phyloP scores from a whole-genome alignment of 1,140 invertebrate species.

The Drosophila arawakana region DNA sequence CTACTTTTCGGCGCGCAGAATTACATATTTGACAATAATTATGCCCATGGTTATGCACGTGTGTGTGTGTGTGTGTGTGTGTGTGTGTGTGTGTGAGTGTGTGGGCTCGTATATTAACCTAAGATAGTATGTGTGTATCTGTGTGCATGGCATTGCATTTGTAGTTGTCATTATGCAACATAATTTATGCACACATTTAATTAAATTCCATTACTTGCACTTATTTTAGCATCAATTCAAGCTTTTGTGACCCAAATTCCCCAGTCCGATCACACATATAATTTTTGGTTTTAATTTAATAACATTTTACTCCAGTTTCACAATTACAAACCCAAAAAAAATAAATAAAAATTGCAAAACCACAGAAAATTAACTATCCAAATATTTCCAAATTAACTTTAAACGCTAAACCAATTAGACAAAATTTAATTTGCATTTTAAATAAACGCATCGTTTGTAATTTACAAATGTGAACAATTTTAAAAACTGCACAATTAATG shows the following conservation, averaged over 20 bases:
- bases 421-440: constrained; percentile 37
- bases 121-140: constrained; percentile 15
- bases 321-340: not conserved
- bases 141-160: constrained; percentile 45
- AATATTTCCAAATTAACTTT: constrained; percentile 62
- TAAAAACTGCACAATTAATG: constrained; percentile 1
- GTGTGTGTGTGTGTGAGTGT: constrained; percentile 5
- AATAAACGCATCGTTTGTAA: constrained; percentile 1
- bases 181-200: constrained; percentile 78
- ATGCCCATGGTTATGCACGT: constrained; percentile 46
- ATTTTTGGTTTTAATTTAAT: constrained; percentile 63
- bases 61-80: constrained; percentile 7
- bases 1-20: constrained; percentile 66
- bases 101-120: constrained; percentile 28
- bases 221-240: constrained; percentile 46
- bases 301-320: constrained; percentile 21
- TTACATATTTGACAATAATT: constrained; percentile 79
- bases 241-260: constrained; percentile 60
- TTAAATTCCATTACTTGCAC: constrained; percentile 73
- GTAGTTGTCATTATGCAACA: constrained; percentile 63
- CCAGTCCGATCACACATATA: constrained; percentile 26
- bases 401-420: constrained; percentile 55
- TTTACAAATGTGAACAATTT: constrained; percentile 24
- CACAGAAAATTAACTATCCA: constrained; percentile 60
- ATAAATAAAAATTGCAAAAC: constrained; percentile 1